Base-by-base conservation (phyloP, 2,888 invertebrate genomes). In the Mesochorus sp. region DNA sequence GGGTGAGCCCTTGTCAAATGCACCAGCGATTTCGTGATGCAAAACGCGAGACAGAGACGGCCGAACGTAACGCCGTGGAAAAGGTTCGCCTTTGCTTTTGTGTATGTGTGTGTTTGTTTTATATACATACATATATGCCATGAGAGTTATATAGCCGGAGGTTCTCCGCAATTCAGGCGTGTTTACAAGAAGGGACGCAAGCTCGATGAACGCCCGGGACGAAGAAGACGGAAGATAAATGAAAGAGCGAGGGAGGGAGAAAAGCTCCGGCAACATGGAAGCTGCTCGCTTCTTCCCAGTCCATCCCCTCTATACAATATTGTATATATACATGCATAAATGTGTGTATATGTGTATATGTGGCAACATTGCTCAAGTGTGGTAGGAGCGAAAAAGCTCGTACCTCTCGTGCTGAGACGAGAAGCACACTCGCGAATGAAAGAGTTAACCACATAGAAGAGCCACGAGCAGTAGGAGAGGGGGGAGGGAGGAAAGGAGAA, bases 341-440 rank as follows among this genome's bases (percentile, higher is more conserved):
- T n/a, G n/a, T n/a, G n/a, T n/a, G n/a, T 17, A 10, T 10, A 47
- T 21, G n/a, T 24, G n/a, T 47, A 47, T 72, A 72, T 42, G 28
- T 61, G 61, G 37, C 1, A 10, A n/a, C n/a, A n/a, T n/a, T 34
- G 3, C 8, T 34, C 71, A 42, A 44, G 19, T 44, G 51, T 53
- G 71, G n/a, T 42, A 42, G 61, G 51, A 53, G 61, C 19, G 59
- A 44, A 53, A 64, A 72, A 64, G 55, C 72, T 72, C 64, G 62
- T 34, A 12, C 34, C 44, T 14, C 53, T 53, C 47, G 34, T 12
- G 26, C 17, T 19, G 26, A 31, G 26, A 12, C 55, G 55, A 62
- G 47, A 34, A 51, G 37, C 28, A 49, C 39, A 37, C 66, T 51
- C 26, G 21, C 62, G 19, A 28, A 61, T 39, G 71, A 72, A 62